Percentiles rank a stretch among this genome's conserved stretches.
These are phyloP conservation scores for Blera fallax DNA, from an alignment of 2,888 invertebrate genomes.

Conservation along the genomic window DNA sequence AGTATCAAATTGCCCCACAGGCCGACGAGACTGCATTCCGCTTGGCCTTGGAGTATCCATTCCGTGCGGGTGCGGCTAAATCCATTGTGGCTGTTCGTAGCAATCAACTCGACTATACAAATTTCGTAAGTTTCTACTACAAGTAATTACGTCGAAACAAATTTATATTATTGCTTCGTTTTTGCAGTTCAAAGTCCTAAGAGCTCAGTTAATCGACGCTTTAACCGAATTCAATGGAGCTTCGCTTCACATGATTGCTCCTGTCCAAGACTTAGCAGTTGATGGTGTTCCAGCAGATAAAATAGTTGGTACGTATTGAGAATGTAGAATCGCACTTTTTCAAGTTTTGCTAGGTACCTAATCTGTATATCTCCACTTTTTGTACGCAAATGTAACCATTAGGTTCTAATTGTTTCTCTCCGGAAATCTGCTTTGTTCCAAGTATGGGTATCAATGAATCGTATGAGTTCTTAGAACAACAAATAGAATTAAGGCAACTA, in stretches of 20 bases:
- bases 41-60: conserved; percentile 86
- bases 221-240: conserved; percentile 84
- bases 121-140: conserved; percentile 75
- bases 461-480: too few species aligned
- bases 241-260: conserved; percentile 85
- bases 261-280: conserved; percentile 83
- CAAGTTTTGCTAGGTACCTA: neutral
- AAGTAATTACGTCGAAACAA: too few species aligned
- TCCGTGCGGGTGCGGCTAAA: conserved; percentile 89
- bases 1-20: conserved; percentile 75
- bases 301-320: conserved; percentile 80
- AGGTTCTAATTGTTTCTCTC: too few species aligned
- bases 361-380: too few species aligned
- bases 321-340: too few species aligned
- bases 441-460: too few species aligned
- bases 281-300: conserved; percentile 81
- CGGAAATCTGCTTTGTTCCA: too few species aligned
- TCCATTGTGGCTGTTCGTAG: conserved; percentile 87
- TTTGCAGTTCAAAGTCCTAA: conserved; percentile 77
- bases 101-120: conserved; percentile 83
- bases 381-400: too few species aligned
- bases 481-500: too few species aligned
- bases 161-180: too few species aligned
- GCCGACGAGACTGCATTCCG: conserved; percentile 86
- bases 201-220: conserved; percentile 75